These are phyloP conservation scores for Quiscalus mexicanus DNA, from an alignment of 2,113 vertebrate genomes.

Conservation along the genomic window DNA sequence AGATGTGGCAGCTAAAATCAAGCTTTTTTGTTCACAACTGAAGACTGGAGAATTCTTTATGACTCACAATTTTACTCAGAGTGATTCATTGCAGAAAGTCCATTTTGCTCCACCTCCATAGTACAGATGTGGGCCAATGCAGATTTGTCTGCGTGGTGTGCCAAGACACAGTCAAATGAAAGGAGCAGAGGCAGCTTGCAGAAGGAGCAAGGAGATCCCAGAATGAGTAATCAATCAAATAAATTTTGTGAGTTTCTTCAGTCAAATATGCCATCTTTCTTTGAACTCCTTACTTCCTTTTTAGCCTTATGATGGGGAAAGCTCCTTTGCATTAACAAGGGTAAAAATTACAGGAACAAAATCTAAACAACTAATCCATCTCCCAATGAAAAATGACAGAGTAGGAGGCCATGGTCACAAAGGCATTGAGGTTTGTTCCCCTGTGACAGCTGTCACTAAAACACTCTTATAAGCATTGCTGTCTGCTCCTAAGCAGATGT, in stretches of 20 bases:
- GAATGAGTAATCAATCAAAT: neutral
- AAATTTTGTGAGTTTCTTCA: neutral
- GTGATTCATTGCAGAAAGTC: neutral
- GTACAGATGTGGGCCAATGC: neutral
- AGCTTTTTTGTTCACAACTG: neutral
- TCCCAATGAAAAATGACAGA: neutral
- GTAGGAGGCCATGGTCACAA: neutral
- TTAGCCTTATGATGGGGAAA: neutral
- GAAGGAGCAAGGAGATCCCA: neutral
- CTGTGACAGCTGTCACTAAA: neutral
- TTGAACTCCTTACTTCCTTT: neutral
- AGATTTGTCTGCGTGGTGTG: neutral
- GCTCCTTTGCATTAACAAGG: neutral
- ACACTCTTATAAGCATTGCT: neutral
- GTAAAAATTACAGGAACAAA: neutral
- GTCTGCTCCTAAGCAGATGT: neutral
- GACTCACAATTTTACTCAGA: neutral
- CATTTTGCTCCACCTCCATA: neutral
- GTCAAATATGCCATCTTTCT: neutral
- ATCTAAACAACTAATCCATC: neutral
- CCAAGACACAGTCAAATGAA: neutral
- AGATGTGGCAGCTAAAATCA: neutral
- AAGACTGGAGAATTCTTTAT: neutral
- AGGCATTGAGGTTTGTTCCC: neutral
- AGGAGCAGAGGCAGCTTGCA: neutral